Evolutionary conservation across 2,113 vertebrate genomes (phyloP).

Genomic region (Piliocolobus tephrosceles): DNA sequence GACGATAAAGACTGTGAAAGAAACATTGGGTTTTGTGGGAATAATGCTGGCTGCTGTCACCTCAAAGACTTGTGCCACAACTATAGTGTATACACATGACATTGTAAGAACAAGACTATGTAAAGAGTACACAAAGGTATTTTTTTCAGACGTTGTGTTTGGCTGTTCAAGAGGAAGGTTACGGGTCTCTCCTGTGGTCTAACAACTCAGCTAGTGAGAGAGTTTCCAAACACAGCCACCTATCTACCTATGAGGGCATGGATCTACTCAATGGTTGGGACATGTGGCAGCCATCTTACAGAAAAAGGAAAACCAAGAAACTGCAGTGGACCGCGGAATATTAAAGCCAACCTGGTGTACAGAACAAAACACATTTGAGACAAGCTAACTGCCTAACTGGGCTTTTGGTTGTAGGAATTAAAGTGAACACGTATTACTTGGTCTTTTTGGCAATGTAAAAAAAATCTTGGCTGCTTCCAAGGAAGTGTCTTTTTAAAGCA

Average conservation of each 20-base stretch:
- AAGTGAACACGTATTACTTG: conserved; percentile 73
- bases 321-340: conserved; percentile 76
- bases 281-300: conserved; percentile 8
- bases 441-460: conserved; percentile 63
- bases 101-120: conserved; percentile 92
- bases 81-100: conserved; percentile 90
- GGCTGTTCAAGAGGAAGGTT: conserved; percentile 90
- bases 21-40: conserved; percentile 90
- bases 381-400: conserved; percentile 64
- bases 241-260: conserved; percentile 74
- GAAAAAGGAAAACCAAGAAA: conserved; percentile 83
- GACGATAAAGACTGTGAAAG: conserved; percentile 87
- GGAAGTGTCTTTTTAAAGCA: conserved; percentile 64
- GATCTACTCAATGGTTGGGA: conserved; percentile 89
- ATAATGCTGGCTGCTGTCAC: conserved; percentile 94
- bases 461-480: conserved; percentile 22
- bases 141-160: conserved; percentile 91
- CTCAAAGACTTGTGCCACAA: conserved; percentile 92
- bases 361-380: conserved; percentile 56
- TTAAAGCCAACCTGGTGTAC: conserved; percentile 59
- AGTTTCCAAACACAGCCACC: conserved; percentile 92
- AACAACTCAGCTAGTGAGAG: conserved; percentile 87
- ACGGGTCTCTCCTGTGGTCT: conserved; percentile 90
- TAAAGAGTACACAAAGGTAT: conserved; percentile 93
- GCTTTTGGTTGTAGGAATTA: conserved; percentile 66